Percentiles rank a stretch among this genome's conserved stretches.
Evolutionary conservation across 2,888 invertebrate genomes (phyloP).

Genomic region (Phengaris alcon): DNA sequence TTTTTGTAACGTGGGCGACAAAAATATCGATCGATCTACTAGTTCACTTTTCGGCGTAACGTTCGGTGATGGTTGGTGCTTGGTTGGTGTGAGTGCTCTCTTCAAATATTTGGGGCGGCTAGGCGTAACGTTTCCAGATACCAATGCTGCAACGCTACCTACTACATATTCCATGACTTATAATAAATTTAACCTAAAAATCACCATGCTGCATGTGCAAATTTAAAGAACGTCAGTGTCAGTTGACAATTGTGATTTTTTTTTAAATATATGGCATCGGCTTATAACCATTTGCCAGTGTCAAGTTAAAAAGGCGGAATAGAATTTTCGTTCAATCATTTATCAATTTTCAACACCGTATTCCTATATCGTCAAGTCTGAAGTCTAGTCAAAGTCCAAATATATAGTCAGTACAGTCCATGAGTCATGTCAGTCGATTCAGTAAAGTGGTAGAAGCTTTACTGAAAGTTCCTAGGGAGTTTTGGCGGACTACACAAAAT

Average conservation of each 20-base stretch:
- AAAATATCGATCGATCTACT: slow-evolving; percentile 65
- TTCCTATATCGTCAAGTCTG: too few relatives aligned
- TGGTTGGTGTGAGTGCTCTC: slow-evolving; percentile 66
- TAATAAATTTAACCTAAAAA: slow-evolving; percentile 23
- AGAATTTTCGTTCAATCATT: too few relatives aligned
- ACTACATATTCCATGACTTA: slow-evolving; percentile 72
- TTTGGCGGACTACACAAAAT: too few relatives aligned
- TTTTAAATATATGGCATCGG: not conserved
- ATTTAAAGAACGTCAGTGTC: slow-evolving; percentile 27
- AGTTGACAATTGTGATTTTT: slow-evolving; percentile 4
- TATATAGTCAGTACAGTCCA: too few relatives aligned
- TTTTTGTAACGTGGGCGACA: slow-evolving; percentile 67
- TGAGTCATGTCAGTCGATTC: too few relatives aligned
- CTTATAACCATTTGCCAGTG: too few relatives aligned
- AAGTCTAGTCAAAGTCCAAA: too few relatives aligned
- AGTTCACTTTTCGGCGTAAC: slow-evolving; percentile 72
- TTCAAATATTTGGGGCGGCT: slow-evolving; percentile 70
- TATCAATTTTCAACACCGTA: too few relatives aligned
- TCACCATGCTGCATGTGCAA: slow-evolving; percentile 46
- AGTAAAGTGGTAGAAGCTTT: too few relatives aligned
- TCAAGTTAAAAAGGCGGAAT: too few relatives aligned
- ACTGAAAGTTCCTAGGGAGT: too few relatives aligned
- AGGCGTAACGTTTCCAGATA: slow-evolving; percentile 78
- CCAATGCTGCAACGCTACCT: slow-evolving; percentile 79
- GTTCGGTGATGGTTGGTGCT: slow-evolving; percentile 67